phyloP scores from a whole-genome alignment of 2,113 vertebrate species.

The Peromyscus leucopus region DNA sequence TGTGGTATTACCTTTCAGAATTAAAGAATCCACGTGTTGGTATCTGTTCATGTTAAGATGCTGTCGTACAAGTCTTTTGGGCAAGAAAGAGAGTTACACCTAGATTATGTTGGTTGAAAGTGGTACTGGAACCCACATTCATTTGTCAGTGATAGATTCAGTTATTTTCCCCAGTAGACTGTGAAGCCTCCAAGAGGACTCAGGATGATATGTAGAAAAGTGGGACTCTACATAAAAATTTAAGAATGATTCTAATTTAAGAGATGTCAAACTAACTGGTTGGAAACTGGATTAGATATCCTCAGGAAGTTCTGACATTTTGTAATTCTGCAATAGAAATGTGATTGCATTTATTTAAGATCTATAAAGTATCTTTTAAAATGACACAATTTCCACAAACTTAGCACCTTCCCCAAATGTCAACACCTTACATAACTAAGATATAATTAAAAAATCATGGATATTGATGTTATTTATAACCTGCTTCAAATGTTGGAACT shows the following conservation, averaged over 20 bases:
- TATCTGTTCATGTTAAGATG: neutral
- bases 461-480: neutral
- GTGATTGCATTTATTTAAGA: constrained; percentile 23
- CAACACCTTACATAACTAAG: neutral
- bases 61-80: neutral
- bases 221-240: neutral
- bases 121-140: neutral
- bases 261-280: neutral
- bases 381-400: neutral
- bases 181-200: neutral
- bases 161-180: neutral
- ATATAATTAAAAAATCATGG: neutral
- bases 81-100: neutral
- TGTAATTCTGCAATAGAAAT: neutral
- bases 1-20: neutral
- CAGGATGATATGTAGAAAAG: neutral
- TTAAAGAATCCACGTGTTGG: neutral
- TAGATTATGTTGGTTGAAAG: neutral
- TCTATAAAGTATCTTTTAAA: neutral
- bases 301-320: neutral
- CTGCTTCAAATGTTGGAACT: neutral
- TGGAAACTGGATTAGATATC: neutral
- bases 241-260: neutral
- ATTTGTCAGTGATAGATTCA: neutral
- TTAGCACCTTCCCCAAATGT: neutral